phyloP scores from a whole-genome alignment of 2,797 vertebrate genomes.

The Pteronotus mesoamericanus region DNA sequence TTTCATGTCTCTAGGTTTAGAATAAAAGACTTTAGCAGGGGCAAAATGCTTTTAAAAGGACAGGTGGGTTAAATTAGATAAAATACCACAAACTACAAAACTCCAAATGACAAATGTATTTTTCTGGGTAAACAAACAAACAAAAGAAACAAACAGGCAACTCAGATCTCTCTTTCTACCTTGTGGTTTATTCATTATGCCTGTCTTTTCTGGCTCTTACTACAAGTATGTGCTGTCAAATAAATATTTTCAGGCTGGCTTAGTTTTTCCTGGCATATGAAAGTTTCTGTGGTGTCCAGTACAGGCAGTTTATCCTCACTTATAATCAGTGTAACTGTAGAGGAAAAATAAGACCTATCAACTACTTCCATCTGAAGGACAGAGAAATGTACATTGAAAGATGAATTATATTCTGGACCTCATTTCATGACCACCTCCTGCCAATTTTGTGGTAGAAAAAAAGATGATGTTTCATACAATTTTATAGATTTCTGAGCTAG shows the following conservation, averaged over 20 bases:
- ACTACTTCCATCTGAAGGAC: background rate
- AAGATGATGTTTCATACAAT: slow-evolving; percentile 2
- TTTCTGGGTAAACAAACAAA: background rate
- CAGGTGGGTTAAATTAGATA: background rate
- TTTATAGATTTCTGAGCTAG: slow-evolving; percentile 10
- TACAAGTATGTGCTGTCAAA: background rate
- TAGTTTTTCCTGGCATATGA: background rate
- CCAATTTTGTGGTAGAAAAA: background rate
- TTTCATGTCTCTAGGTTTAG: background rate
- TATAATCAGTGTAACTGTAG: background rate
- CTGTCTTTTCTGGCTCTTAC: background rate
- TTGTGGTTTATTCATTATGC: background rate
- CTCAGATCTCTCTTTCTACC: background rate
- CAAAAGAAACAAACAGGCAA: background rate
- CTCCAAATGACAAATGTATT: background rate
- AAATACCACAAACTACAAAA: background rate
- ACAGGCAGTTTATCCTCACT: background rate
- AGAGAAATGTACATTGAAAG: background rate
- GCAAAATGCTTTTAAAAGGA: background rate
- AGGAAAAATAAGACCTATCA: background rate
- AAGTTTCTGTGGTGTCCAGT: background rate
- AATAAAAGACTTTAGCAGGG: background rate
- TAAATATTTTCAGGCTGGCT: background rate
- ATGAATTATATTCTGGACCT: background rate
- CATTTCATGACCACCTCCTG: background rate